Evolutionary conservation across 1,140 invertebrate species (phyloP), one percentile per base, ranked within the genome.

Genomic region (Danaus plexippus): DNA sequence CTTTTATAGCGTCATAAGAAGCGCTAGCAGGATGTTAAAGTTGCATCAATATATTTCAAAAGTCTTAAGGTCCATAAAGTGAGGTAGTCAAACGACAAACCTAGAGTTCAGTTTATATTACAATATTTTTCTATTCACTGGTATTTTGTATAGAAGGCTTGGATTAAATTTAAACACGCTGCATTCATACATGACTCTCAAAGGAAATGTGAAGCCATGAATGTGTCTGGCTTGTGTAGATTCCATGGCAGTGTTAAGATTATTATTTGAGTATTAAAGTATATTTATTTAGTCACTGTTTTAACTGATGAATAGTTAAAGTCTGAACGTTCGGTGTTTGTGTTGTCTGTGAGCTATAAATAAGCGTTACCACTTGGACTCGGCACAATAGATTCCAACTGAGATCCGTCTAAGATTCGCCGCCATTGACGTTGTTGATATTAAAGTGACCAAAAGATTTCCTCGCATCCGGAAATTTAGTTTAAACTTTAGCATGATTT

Each of bases 21-120:
- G 15, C 46, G 9, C 45, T n/a, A 58, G 22, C 45, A 41, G 43
- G 40, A 46, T 47, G 56, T 61, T 65, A 61, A 61, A 45, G 49
- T 61, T 59, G 63, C 52, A 61, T 61, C 55, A 65, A 54, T 55
- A 55, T 64, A 54, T 61, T 65, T 61, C 59, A 55, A 56, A 50
- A 43, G 50, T 44, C 47, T 60, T 43, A 60, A 60, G 55, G 53
- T 60, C 48, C 52, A 54, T 48, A n/a, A 44, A 43, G 49, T 57
- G 54, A 57, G 41, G 58, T 43, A 48, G 49, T 57, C 54, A 45
- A 42, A 56, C 47, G 54, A 56, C 15, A 32, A 32, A 32, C 22
- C 22, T 32, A 32, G 22, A 32, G 7, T 32, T 32, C 22, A 32
- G 22, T 32, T 32, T 32, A 32, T 6, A 32, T 32, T 32, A 32